phyloP scores from a whole-genome alignment of 2,888 invertebrate genomes.

The Drosophila subquinaria region DNA sequence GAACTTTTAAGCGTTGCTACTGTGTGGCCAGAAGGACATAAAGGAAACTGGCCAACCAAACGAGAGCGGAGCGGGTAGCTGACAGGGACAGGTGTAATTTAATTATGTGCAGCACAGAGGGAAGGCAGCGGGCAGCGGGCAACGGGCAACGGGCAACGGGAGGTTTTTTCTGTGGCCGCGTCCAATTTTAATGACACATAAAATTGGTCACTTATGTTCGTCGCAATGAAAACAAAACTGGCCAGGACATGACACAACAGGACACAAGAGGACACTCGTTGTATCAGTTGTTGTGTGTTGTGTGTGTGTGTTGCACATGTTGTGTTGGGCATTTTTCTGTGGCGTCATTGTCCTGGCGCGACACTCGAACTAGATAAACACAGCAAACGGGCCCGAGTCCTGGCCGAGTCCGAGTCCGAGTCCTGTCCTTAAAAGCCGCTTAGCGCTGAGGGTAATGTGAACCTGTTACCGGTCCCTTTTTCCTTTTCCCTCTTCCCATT shows the following conservation, averaged over 20 bases:
- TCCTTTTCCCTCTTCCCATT: not conserved
- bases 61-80: constrained; percentile 1
- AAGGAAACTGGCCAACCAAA: not conserved
- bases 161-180: constrained; percentile 51
- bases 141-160: not conserved
- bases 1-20: constrained; percentile 75
- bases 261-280: constrained; percentile 10
- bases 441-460: constrained; percentile 70
- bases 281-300: constrained; percentile 10
- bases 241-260: constrained; percentile 76
- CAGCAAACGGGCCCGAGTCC: constrained; percentile 53
- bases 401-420: constrained; percentile 43
- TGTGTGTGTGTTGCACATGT: constrained; percentile 63
- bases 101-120: constrained; percentile 64
- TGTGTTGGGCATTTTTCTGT: constrained; percentile 71
- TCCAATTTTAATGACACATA: constrained; percentile 83
- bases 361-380: constrained; percentile 69
- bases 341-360: constrained; percentile 72
- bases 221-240: constrained; percentile 80
- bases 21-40: constrained; percentile 34
- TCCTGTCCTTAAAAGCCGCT: constrained; percentile 73
- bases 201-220: constrained; percentile 82
- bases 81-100: constrained; percentile 79
- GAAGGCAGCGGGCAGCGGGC: not conserved
- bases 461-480: constrained; percentile 60